Conservation (phyloP, 1,140 invertebrate genomes). For the Orchestia grillus region DNA sequence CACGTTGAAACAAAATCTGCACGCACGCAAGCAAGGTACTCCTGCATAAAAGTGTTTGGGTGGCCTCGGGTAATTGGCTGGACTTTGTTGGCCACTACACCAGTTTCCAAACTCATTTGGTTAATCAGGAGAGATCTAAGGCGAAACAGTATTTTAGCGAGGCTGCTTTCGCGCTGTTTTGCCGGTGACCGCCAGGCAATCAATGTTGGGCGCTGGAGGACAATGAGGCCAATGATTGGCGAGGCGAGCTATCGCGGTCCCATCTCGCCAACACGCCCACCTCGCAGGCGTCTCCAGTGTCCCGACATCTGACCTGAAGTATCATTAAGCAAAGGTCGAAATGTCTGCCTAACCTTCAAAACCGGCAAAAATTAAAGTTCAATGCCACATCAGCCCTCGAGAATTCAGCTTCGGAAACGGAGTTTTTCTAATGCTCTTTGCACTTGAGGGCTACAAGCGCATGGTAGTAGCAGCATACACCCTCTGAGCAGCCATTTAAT, state of each 20-base stretch:
- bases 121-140: slow-evolving; percentile 26
- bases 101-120: slow-evolving; percentile 50
- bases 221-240: slow-evolving; percentile 25
- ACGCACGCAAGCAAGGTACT: neutral
- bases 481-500: neutral
- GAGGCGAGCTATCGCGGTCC: neutral
- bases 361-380: slow-evolving; percentile 43
- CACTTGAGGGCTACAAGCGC: neutral
- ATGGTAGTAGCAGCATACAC: neutral
- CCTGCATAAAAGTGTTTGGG: neutral
- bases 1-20: no score
- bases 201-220: slow-evolving; percentile 5
- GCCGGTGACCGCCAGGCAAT: neutral
- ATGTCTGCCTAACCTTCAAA: slow-evolving; percentile 25
- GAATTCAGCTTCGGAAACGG: neutral
- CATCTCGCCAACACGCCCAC: neutral
- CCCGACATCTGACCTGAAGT: slow-evolving; percentile 6
- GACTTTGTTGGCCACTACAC: neutral
- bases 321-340: slow-evolving; percentile 28
- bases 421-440: neutral
- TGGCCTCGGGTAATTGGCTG: slow-evolving; percentile 34
- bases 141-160: slow-evolving; percentile 27
- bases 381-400: neutral
- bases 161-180: neutral
- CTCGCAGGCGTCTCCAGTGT: neutral